Evolutionary conservation across 2,113 vertebrate species (phyloP), one percentile per base, ranked within the genome.

Genomic region (Grallaria varia): DNA sequence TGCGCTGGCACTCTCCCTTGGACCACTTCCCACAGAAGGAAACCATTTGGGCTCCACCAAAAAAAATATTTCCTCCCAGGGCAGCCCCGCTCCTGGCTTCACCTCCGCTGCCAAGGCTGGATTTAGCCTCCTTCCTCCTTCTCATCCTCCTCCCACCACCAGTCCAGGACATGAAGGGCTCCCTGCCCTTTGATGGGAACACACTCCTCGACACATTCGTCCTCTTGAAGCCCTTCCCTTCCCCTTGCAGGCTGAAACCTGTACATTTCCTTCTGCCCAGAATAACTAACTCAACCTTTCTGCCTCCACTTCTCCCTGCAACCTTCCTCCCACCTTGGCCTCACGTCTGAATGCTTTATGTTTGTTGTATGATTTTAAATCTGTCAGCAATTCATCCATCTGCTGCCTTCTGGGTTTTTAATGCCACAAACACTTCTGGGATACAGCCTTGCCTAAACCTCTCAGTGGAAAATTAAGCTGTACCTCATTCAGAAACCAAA

Each of bases 381-480:
- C 92, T 90, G 92, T 92, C 95, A 94, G 92, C 88, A 90, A 95
- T 95, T 89, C 92, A 93, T 90, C 90, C 90, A 92, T 96, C 96
- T 95, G 93, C 93, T 6, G 24, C 88, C 93, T 94, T 92, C 80
- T 10, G 88, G 77, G 88, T 80, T 94, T 90, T 75, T 75, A 95
- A 86, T 22, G 40, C 93, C 1, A 1, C 2, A 6, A 78, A 86
- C 84, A 2, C 1, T 78, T 86, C 92, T 68, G 83, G 83, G 88
- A 92, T 75, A 72, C 53, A 47, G 95, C 77, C 90, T 3, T 21
- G 76, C 89, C 75, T 42, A 87, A 92, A 95, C 84, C 66, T 53
- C 76, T 78, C 2, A 0, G 67, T 62, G 90, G 72, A 94, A 96
- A 95, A 96, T 10, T 35, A 88, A 93, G 88, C 92, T 17, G 80